Conservation (phyloP, 2,888 invertebrate species). For the Drosophila rubida region DNA sequence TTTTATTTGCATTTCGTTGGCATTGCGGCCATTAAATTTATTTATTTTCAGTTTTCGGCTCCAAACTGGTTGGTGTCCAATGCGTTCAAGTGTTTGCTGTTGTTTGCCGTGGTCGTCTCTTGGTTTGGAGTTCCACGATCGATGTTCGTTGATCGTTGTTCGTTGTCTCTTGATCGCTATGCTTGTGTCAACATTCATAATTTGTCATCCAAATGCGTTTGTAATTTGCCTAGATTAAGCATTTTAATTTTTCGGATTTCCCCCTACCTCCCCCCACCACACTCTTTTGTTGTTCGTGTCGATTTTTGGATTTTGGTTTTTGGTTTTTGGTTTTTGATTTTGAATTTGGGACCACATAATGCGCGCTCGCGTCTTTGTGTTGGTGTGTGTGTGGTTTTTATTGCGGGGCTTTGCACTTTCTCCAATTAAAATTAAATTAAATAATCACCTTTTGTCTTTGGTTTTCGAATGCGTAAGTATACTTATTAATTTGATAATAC, state of each 20-base stretch:
- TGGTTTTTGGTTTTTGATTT: conserved; percentile 29
- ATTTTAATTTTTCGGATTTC: conserved; percentile 39
- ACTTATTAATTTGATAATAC: conserved; percentile 16
- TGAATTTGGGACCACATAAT: conserved; percentile 39
- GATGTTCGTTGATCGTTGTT: not conserved
- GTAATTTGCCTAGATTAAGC: conserved; percentile 68
- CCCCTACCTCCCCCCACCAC: too few species aligned
- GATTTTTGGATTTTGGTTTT: conserved; percentile 28
- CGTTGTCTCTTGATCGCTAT: not conserved
- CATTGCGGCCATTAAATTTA: conserved; percentile 74
- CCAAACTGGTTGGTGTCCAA: conserved; percentile 60
- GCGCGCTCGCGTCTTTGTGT: conserved; percentile 4
- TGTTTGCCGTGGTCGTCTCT: conserved; percentile 54
- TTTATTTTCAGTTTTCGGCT: conserved; percentile 66
- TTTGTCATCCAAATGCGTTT: conserved; percentile 74
- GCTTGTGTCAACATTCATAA: conserved; percentile 62
- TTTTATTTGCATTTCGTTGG: conserved; percentile 74
- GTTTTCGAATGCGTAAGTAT: conserved; percentile 39
- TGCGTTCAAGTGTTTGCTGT: conserved; percentile 66
- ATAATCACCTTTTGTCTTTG: conserved; percentile 53
- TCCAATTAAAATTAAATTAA: conserved; percentile 72
- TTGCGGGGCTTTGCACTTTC: conserved; percentile 67
- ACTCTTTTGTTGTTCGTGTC: conserved; percentile 38
- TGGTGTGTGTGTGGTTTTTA: conserved; percentile 28
- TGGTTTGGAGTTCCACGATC: conserved; percentile 26